phyloP scores from a whole-genome alignment of 2,888 invertebrate species.

The Strigamia crassipes region DNA sequence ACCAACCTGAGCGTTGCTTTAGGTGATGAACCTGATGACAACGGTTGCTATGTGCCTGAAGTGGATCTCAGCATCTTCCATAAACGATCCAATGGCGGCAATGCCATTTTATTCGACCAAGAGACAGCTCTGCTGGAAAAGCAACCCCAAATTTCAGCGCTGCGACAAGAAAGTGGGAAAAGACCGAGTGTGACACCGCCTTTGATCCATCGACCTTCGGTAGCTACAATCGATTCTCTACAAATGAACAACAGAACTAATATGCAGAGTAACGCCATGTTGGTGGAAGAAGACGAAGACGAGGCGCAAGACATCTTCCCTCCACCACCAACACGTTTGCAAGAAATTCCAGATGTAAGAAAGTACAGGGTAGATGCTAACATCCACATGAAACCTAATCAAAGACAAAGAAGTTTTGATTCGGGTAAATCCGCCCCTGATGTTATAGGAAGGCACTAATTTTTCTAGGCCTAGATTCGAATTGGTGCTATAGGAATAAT shows the following conservation, averaged over 20 bases:
- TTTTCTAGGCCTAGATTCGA: neutral
- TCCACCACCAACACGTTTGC: constrained; percentile 29
- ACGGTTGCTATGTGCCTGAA: constrained; percentile 50
- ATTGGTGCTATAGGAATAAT: constrained; percentile 2
- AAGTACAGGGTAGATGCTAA: constrained; percentile 67
- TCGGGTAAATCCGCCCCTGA: constrained; percentile 88
- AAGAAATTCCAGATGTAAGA: constrained; percentile 51
- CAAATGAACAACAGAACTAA: constrained; percentile 33
- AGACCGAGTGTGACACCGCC: constrained; percentile 45
- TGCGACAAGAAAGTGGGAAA: neutral
- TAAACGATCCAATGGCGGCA: constrained; percentile 49
- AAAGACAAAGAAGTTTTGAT: constrained; percentile 59
- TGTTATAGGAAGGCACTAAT: constrained; percentile 67
- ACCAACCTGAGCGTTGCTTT: constrained; percentile 18
- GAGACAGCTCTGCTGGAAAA: constrained; percentile 21
- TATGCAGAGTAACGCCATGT: constrained; percentile 6
- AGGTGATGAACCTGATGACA: constrained; percentile 45
- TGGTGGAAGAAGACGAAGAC: constrained; percentile 47
- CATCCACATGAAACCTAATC: constrained; percentile 56
- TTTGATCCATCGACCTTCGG: constrained; percentile 38
- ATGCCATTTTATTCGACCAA: constrained; percentile 43
- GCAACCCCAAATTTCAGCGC: constrained; percentile 38
- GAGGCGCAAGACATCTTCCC: constrained; percentile 49
- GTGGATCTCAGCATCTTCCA: constrained; percentile 50
- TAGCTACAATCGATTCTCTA: constrained; percentile 1